Percentiles rank a stretch among this genome's conserved stretches.
Conservation (phyloP, 2,797 vertebrate species). For the Brotula barbata region DNA sequence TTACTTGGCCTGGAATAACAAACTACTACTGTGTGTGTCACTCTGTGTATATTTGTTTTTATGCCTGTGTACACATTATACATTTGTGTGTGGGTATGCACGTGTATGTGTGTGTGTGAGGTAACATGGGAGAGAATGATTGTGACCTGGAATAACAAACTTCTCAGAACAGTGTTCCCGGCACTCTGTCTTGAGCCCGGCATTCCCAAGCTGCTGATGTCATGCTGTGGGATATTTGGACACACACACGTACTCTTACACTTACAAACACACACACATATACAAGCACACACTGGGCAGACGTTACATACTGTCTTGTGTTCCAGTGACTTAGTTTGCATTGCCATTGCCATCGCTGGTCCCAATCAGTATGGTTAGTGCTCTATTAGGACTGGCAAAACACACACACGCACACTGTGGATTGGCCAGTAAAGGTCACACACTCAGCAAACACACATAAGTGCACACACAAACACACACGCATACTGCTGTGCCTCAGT, state of each 20-base stretch:
- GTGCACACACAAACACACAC: background rate
- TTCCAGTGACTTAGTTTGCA: slow-evolving; percentile 38
- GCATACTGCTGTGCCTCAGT: background rate
- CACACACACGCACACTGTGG: slow-evolving; percentile 14
- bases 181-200: slow-evolving; percentile 54
- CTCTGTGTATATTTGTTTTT: slow-evolving; percentile 21
- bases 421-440: too few species aligned
- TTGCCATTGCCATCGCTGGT: slow-evolving; percentile 30
- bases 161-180: slow-evolving; percentile 54
- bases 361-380: slow-evolving; percentile 36
- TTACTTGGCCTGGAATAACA: slow-evolving; percentile 74
- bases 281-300: slow-evolving; percentile 26
- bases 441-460: too few species aligned
- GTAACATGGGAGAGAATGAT: slow-evolving; percentile 29
- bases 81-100: slow-evolving; percentile 16
- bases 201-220: slow-evolving; percentile 77
- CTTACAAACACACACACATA: slow-evolving; percentile 7
- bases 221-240: slow-evolving; percentile 41
- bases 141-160: slow-evolving; percentile 77
- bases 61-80: slow-evolving; percentile 15
- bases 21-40: slow-evolving; percentile 50
- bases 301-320: slow-evolving; percentile 21
- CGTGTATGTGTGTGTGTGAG: slow-evolving; percentile 27
- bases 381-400: slow-evolving; percentile 17
- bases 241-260: slow-evolving; percentile 10